Conservation (phyloP, 2,113 vertebrate genomes). For the Dipodomys ordii region DNA sequence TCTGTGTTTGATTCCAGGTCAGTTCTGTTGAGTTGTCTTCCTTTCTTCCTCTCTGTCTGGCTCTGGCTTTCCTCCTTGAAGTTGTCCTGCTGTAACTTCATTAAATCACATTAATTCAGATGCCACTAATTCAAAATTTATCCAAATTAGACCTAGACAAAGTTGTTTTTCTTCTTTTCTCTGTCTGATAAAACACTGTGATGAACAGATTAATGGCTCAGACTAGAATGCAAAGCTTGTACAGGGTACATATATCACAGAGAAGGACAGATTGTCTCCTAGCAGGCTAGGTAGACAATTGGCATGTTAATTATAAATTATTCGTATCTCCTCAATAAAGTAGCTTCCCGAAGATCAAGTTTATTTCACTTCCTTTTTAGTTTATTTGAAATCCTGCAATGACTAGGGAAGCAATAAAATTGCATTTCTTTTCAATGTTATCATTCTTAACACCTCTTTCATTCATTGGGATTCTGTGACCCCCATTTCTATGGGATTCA, state of each 20-base stretch:
- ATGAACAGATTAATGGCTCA: conserved; percentile 53
- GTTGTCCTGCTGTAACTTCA: conserved; percentile 42
- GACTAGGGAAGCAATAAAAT: conserved; percentile 23
- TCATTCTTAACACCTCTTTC: conserved; percentile 17
- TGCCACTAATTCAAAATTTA: conserved; percentile 30
- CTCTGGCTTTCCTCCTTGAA: neutral
- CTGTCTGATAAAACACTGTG: conserved; percentile 43
- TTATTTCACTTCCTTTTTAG: neutral
- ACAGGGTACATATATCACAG: fast-evolving
- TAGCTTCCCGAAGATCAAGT: conserved; percentile 24
- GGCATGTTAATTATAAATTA: conserved; percentile 38
- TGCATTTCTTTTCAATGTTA: conserved; percentile 3
- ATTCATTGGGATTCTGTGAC: conserved; percentile 17
- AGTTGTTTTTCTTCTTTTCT: conserved; percentile 39
- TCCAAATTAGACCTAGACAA: neutral
- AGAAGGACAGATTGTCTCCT: conserved; percentile 25
- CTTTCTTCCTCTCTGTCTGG: neutral
- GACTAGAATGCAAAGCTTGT: neutral
- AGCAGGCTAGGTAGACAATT: neutral
- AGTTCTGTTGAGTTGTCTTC: neutral
- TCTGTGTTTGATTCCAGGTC: conserved; percentile 22
- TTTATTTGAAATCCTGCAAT: conserved; percentile 38
- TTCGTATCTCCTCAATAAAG: conserved; percentile 45
- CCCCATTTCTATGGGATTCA: neutral
- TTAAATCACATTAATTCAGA: conserved; percentile 8